A percentile compares a stretch with the other conserved stretches of the same genome.
These are phyloP conservation scores for Leptinotarsa undecemlineata DNA, from an alignment of 1,140 invertebrate genomes.

Conservation along the genomic window DNA sequence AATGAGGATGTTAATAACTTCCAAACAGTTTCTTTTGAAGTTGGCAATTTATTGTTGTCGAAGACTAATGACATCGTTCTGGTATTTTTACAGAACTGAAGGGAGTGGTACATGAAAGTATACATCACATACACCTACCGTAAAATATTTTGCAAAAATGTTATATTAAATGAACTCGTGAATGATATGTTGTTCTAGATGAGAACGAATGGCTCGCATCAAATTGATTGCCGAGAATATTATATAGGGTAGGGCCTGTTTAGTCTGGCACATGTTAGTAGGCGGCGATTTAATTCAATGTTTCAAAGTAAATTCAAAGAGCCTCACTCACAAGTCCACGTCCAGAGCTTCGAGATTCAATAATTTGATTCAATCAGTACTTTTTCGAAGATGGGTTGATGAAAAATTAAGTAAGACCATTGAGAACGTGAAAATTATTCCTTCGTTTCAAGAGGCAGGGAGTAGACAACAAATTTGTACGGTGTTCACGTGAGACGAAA, in stretches of 20 bases:
- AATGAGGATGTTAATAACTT: too few relatives aligned
- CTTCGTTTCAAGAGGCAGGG: too few relatives aligned
- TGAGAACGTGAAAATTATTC: too few relatives aligned
- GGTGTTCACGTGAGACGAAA: too few relatives aligned
- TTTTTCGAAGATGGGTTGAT: too few relatives aligned
- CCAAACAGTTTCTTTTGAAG: not conserved
- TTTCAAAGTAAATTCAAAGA: too few relatives aligned
- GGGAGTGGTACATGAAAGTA: not conserved
- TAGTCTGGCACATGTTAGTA: not conserved
- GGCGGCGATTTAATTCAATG: not conserved
- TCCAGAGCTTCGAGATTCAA: too few relatives aligned
- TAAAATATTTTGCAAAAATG: not conserved
- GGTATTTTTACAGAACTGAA: not conserved
- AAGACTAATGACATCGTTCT: not conserved
- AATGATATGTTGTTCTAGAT: constrained; percentile 1
- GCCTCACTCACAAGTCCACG: too few relatives aligned
- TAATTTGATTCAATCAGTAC: too few relatives aligned
- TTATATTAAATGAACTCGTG: not conserved
- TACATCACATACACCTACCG: constrained; percentile 2
- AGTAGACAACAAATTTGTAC: too few relatives aligned
- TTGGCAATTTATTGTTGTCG: not conserved
- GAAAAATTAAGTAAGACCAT: too few relatives aligned
- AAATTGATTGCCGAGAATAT: not conserved
- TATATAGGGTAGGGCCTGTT: not conserved
- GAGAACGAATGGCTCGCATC: not conserved